phyloP scores from a whole-genome alignment of 1,140 invertebrate genomes.

The Calliphora vicina region DNA sequence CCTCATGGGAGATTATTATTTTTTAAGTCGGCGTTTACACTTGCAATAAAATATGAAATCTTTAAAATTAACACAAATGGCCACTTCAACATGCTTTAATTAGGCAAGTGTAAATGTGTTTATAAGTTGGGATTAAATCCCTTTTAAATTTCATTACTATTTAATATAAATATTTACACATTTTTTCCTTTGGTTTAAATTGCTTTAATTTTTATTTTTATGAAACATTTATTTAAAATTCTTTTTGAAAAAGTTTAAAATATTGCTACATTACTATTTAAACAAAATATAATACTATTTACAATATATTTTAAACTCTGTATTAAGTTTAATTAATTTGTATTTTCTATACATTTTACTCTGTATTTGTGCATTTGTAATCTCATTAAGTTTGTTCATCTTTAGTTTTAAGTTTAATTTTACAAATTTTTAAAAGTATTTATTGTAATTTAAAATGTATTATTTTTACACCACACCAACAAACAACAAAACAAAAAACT shows the following conservation, averaged over 20 bases:
- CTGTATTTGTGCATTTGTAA: neutral
- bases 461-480: conserved; percentile 19
- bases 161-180: neutral
- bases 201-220: neutral
- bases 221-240: neutral
- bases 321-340: neutral
- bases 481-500: conserved; percentile 16
- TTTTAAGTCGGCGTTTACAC: neutral
- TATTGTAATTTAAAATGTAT: conserved; percentile 25
- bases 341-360: too few species aligned
- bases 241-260: neutral
- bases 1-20: neutral
- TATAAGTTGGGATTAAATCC: neutral
- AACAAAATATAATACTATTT: too few species aligned
- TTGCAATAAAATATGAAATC: neutral
- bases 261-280: too few species aligned
- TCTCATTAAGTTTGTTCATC: neutral
- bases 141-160: neutral
- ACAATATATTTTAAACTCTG: too few species aligned
- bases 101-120: neutral
- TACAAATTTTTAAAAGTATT: conserved; percentile 8
- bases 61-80: too few species aligned
- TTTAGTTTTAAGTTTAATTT: neutral
- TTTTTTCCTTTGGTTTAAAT: conserved; percentile 5
- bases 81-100: too few species aligned